phyloP scores from a whole-genome alignment of 2,797 vertebrate genomes.

The Ceryle rudis region DNA sequence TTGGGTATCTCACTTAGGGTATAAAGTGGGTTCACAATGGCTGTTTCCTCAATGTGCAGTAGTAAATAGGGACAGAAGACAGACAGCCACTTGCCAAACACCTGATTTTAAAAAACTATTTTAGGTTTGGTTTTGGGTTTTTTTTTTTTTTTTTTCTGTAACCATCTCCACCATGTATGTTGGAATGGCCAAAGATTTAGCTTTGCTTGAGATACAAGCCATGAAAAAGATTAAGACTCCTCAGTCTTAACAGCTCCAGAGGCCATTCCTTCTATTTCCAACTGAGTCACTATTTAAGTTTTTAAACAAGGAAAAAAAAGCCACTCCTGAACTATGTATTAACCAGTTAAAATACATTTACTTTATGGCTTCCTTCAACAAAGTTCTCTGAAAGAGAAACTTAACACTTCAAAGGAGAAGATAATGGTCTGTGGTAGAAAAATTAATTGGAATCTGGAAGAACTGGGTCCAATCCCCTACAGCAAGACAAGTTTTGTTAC shows the following conservation, averaged over 20 bases:
- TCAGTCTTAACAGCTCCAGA: neutral
- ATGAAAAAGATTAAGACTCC: neutral
- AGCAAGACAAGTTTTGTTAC: neutral
- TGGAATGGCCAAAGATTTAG: accelerated
- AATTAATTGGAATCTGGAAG: neutral
- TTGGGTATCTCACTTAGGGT: accelerated
- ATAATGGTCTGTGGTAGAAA: neutral
- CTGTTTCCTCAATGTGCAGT: accelerated
- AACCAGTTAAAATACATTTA: neutral
- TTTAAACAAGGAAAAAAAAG: neutral
- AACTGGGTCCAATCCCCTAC: neutral
- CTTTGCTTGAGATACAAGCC: neutral
- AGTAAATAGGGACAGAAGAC: neutral
- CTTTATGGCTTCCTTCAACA: neutral
- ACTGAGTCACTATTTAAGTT: neutral
- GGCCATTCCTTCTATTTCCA: neutral
- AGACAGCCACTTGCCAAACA: neutral
- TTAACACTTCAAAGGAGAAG: neutral
- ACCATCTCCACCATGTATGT: accelerated
- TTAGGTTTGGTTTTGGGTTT: neutral
- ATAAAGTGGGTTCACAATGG: neutral
- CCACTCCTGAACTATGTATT: neutral
- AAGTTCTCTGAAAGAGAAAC: neutral
- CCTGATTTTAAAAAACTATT: neutral
- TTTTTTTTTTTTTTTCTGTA: neutral